Conservation (phyloP, 2,888 invertebrate species). For the Leucophenga maculata region DNA sequence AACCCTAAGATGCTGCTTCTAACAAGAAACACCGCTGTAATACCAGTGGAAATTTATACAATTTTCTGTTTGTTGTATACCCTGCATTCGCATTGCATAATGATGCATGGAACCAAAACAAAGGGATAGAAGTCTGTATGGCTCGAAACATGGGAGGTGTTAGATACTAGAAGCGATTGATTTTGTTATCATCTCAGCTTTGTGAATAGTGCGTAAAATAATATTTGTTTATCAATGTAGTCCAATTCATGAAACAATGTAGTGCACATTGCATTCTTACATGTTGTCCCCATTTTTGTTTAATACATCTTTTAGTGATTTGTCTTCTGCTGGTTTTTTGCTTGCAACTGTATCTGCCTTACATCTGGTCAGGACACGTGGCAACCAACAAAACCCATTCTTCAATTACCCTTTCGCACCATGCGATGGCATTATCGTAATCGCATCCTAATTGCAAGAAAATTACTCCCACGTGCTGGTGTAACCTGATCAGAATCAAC, state of each 20-base stretch:
- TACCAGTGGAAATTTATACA: conserved; percentile 1
- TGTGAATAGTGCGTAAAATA: too few relatives aligned
- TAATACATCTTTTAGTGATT: neutral
- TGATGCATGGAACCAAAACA: too few relatives aligned
- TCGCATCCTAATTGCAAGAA: conserved; percentile 73
- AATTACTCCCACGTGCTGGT: conserved; percentile 72
- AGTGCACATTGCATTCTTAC: too few relatives aligned
- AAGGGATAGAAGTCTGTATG: too few relatives aligned
- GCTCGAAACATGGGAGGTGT: too few relatives aligned
- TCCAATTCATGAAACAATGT: too few relatives aligned
- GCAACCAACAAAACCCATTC: conserved; percentile 51
- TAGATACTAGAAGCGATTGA: too few relatives aligned
- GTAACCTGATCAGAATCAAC: conserved; percentile 68
- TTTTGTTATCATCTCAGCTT: too few relatives aligned
- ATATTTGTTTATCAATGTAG: too few relatives aligned
- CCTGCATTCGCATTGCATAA: too few relatives aligned
- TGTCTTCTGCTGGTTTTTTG: neutral
- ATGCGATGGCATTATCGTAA: conserved; percentile 64
- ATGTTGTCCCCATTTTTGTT: neutral
- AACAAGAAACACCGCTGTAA: neutral
- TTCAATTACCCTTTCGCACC: conserved; percentile 70
- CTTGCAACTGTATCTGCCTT: neutral
- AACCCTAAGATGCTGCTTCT: conserved; percentile 18
- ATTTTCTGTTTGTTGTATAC: too few relatives aligned
- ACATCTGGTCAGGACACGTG: conserved; percentile 19